Conservation (phyloP, 2,888 invertebrate species). For the Chelonus formosanus region DNA sequence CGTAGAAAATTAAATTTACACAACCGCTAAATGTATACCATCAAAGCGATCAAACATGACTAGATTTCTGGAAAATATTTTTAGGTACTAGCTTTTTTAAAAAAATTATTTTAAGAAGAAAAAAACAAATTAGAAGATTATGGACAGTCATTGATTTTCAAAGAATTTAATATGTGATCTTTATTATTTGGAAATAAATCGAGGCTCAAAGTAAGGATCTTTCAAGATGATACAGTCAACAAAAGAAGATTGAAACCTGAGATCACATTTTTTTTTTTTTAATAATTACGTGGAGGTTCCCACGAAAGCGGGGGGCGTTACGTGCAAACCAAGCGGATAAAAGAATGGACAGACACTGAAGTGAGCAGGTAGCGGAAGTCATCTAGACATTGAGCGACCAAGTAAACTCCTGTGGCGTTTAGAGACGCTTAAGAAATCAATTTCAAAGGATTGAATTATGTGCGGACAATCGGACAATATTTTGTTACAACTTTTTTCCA, state of each 20-base stretch:
- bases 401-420: slow-evolving; percentile 40
- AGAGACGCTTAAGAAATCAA: slow-evolving; percentile 58
- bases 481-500: not conserved
- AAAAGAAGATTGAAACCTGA: slow-evolving; percentile 58
- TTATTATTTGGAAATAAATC: slow-evolving; percentile 26
- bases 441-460: slow-evolving; percentile 56
- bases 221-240: slow-evolving; percentile 63
- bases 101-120: too few species aligned
- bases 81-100: too few species aligned
- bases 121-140: too few species aligned
- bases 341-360: slow-evolving; percentile 50
- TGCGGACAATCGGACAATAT: too few species aligned
- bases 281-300: slow-evolving; percentile 64
- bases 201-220: slow-evolving; percentile 51
- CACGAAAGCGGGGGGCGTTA: slow-evolving; percentile 64
- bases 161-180: too few species aligned
- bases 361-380: slow-evolving; percentile 64
- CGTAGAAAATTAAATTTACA: slow-evolving; percentile 9
- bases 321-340: slow-evolving; percentile 48
- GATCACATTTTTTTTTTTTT: slow-evolving; percentile 55
- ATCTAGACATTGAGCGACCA: slow-evolving; percentile 54
- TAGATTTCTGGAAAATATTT: too few species aligned
- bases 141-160: too few species aligned
- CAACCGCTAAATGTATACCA: not conserved
- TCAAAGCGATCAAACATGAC: too few species aligned